Evolutionary conservation across 1,140 invertebrate species (phyloP), one percentile per base, ranked within the genome.

Genomic region (Brachionus plicatilis): DNA sequence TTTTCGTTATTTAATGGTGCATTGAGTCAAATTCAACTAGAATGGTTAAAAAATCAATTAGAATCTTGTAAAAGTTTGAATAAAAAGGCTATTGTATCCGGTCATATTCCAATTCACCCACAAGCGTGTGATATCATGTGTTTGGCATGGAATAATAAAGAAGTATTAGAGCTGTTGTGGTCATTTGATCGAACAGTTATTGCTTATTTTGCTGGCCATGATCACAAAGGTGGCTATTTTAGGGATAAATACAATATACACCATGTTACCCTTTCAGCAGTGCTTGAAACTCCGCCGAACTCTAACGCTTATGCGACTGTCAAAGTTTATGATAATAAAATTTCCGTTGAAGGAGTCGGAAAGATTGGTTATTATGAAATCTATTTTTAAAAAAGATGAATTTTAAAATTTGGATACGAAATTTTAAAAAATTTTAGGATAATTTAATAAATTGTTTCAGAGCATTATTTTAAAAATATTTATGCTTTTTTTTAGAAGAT

Each of bases 1-100:
- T 90, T 89, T 86, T 87, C 88, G 14, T 85, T 86, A 24, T 88
- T 86, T 78, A 90, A 90, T 87, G 90, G 89, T 17, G 88, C 87
- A 9, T 29, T 89, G 14, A 85, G 86, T 27, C n/a, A 85, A 27
- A 33, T 86, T 47, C 89, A 90, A 86, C 27, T 90, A 11, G 14
- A 85, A 4, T 90, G 89, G 90, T 72, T 90, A 24, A 78, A 87
- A 8, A 29, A 86, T 17, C 85, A 88, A 75, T 80, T 89, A 2
- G 12, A 68, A 29, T 84, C 87, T 17, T 86, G 88, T 17, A 86
- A 87, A 84, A 11, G 50, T 66, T 37, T 50, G 14, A 56, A 84
- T 33, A 85, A 87, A 43, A 86, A 86, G 65, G 87, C 86, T 12
- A 86, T 87, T 33, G 84, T 87, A 7, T 87, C 85, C 85, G 87